Base-by-base conservation (phyloP, 2,113 vertebrate species). In the Pimephales promelas region DNA sequence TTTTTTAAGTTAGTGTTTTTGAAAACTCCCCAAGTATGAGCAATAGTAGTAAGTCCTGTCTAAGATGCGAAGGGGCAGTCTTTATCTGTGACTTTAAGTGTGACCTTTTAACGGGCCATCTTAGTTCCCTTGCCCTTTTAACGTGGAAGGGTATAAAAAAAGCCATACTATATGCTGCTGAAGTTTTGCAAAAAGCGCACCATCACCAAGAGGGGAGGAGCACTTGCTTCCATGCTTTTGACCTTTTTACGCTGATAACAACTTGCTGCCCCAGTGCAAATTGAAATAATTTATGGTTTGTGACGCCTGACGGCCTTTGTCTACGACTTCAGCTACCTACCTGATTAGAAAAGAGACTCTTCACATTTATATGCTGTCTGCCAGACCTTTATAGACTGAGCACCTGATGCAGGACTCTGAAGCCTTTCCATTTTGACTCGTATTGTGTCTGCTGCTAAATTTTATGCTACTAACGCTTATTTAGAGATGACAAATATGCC, bases 61-160 rank as follows among this genome's bases (percentile, higher is more conserved):
- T 36, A 0, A 68, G 88, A 81, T 86, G 82, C 88, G 70, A 89
- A 56, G 49, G 74, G 64, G 11, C 36, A 28, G 83, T 85, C 70
- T 76, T 84, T 79, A 74, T 87, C 86, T 24, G 56, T 86, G 66
- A 70, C 90, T 89, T 89, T 87, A 88, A 84, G 45, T 34, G 64
- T 87, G 73, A 92, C 92, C 92, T 93, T 93, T 92, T 75, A 77
- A 13, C 61, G 31, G 78, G 86, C 90, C 56, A 83, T 91, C 54
- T 47, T 89, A 81, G 78, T 83, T 88, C 88, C 88, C 82, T 71
- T 89, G 91, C 93, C 92, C 92, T 87, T 94, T 93, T 86, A 82
- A 86, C 84, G 80, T 90, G 90, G 83, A 86, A 87, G 54, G 83
- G 78, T 79, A 34, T 87, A 88, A 86, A 89, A 89, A 84, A 84